A percentile compares a stretch with the other conserved stretches of the same genome.
Evolutionary conservation across 1,140 invertebrate species (phyloP).

Genomic region (Cecropterus lyciades): DNA sequence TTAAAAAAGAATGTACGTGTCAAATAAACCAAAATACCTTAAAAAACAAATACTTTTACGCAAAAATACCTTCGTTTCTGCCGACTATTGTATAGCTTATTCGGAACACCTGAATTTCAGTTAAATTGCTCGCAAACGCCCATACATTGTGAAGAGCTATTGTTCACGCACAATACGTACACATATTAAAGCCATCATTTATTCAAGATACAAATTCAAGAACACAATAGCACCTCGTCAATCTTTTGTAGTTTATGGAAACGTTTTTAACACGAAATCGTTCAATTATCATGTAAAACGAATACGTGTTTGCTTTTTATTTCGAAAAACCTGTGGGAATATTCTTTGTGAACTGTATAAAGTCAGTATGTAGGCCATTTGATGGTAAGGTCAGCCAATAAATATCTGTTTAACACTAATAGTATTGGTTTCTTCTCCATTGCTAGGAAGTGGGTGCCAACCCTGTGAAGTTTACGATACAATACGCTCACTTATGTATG

Average conservation of each 20-base stretch:
- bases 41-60: background rate
- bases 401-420: too few species aligned
- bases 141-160: slow-evolving; percentile 17
- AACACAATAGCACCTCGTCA: slow-evolving; percentile 11
- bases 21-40: background rate
- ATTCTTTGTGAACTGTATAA: too few species aligned
- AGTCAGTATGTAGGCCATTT: too few species aligned
- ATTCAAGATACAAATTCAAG: slow-evolving; percentile 12
- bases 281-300: background rate
- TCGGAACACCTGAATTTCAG: slow-evolving; percentile 16
- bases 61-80: background rate
- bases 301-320: too few species aligned
- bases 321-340: too few species aligned
- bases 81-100: background rate
- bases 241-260: slow-evolving; percentile 5
- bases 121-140: slow-evolving; percentile 14
- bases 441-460: too few species aligned
- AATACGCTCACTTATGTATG: too few species aligned
- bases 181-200: slow-evolving; percentile 16
- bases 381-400: too few species aligned
- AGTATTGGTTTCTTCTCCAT: too few species aligned
- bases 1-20: too few species aligned
- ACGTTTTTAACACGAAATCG: background rate
- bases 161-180: slow-evolving; percentile 17
- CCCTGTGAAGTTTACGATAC: too few species aligned